phyloP scores from a whole-genome alignment of 2,113 vertebrate species.

The Vulpes vulpes region DNA sequence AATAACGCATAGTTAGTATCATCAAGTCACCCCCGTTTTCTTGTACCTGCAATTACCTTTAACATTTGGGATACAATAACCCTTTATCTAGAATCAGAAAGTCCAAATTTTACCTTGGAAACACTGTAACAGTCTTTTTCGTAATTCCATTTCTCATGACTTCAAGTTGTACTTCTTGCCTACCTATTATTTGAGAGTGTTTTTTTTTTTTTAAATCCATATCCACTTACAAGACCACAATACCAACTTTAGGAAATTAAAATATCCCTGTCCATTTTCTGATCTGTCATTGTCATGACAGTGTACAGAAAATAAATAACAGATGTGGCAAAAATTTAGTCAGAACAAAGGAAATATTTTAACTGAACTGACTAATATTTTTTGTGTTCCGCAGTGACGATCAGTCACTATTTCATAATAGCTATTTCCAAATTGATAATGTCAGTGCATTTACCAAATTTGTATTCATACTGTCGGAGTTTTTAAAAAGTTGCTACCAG shows the following conservation, averaged over 20 bases:
- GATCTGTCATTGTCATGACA: not conserved
- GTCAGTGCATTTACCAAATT: not conserved
- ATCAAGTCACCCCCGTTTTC: not conserved
- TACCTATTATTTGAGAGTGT: not conserved
- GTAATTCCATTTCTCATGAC: not conserved
- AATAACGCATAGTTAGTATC: not conserved
- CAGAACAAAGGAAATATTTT: not conserved
- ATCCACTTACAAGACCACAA: not conserved
- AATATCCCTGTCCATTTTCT: not conserved
- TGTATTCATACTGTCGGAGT: not conserved
- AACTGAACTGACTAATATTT: not conserved
- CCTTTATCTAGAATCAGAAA: not conserved
- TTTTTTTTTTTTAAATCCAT: not conserved
- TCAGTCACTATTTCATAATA: not conserved
- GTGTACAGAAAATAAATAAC: conserved; percentile 13
- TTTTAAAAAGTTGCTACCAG: not conserved
- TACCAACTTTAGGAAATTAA: not conserved
- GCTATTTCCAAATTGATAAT: not conserved
- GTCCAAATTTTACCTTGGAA: not conserved
- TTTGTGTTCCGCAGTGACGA: not conserved
- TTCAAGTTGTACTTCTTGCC: not conserved
- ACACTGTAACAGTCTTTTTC: not conserved
- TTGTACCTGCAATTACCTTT: not conserved
- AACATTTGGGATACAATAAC: not conserved
- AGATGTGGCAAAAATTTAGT: not conserved